A percentile compares a stretch with the other conserved stretches of the same genome.
Conservation (phyloP, 2,113 vertebrate genomes). For the Glaucidium brasilianum region DNA sequence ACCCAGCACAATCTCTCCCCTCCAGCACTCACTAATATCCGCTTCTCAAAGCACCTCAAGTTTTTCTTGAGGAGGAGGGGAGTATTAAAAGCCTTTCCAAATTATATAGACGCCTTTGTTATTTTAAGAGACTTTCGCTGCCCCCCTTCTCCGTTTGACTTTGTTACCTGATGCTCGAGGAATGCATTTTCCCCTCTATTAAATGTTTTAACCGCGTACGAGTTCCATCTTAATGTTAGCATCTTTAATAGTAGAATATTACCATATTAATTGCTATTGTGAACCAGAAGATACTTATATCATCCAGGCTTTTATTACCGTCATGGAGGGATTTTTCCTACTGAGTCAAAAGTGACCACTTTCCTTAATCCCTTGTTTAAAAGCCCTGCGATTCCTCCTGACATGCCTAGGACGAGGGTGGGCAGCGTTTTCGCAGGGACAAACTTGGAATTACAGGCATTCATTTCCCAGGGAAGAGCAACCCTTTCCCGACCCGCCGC, state of each 20-base stretch:
- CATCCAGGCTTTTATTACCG: constrained; percentile 71
- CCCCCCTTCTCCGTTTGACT: constrained; percentile 37
- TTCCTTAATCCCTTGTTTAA: constrained; percentile 68
- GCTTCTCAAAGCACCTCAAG: neutral
- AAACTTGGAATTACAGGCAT: constrained; percentile 41
- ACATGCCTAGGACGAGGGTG: neutral
- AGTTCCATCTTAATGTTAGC: constrained; percentile 71
- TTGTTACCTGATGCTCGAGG: constrained; percentile 65
- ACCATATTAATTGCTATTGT: constrained; percentile 78
- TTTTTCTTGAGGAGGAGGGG: constrained; percentile 1
- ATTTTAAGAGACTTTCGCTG: constrained; percentile 24
- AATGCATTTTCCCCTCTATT: constrained; percentile 63
- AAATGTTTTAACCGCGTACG: constrained; percentile 65
- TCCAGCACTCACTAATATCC: neutral
- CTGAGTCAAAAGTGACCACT: constrained; percentile 74
- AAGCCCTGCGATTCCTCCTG: constrained; percentile 56
- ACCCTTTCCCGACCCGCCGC: neutral
- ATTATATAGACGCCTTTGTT: constrained; percentile 15
- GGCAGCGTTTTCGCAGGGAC: neutral
- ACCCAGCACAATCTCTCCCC: neutral
- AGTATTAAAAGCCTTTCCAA: neutral
- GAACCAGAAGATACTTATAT: constrained; percentile 75
- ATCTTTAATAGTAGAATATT: constrained; percentile 76
- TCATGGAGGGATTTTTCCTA: constrained; percentile 71
- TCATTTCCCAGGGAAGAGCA: neutral